Percentiles rank a stretch among this genome's conserved stretches.
These are phyloP conservation scores for human (Homo sapiens) DNA, from an alignment of 2,113 vertebrate genomes.

Conservation along the genomic window DNA sequence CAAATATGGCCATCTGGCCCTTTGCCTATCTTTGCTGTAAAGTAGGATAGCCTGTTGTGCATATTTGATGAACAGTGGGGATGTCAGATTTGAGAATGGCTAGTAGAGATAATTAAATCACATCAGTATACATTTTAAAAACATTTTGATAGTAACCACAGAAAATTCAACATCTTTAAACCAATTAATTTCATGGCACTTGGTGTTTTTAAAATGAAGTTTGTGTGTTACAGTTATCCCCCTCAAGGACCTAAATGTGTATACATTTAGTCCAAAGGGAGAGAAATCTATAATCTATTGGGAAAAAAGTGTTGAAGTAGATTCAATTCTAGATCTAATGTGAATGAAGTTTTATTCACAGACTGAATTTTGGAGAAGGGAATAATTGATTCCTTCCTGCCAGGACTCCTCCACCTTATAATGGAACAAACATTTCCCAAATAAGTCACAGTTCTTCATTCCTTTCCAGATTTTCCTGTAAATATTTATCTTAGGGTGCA, in stretches of 20 bases:
- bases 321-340: background rate
- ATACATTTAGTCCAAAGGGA: background rate
- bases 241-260: background rate
- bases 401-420: background rate
- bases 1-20: background rate
- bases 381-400: background rate
- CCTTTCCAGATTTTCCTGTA: background rate
- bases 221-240: background rate
- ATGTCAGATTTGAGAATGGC: background rate
- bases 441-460: background rate
- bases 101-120: background rate
- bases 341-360: background rate
- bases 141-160: background rate
- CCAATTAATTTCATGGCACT: background rate
- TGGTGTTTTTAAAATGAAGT: slow-evolving; percentile 20
- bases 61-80: background rate
- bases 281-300: background rate
- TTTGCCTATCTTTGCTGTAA: background rate
- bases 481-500: slow-evolving; percentile 18
- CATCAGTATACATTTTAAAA: background rate
- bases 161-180: background rate
- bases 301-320: background rate
- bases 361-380: background rate
- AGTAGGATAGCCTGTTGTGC: background rate
- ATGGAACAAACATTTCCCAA: background rate